phyloP scores from a whole-genome alignment of 2,888 invertebrate species.

The Onthophagus sagittarius region DNA sequence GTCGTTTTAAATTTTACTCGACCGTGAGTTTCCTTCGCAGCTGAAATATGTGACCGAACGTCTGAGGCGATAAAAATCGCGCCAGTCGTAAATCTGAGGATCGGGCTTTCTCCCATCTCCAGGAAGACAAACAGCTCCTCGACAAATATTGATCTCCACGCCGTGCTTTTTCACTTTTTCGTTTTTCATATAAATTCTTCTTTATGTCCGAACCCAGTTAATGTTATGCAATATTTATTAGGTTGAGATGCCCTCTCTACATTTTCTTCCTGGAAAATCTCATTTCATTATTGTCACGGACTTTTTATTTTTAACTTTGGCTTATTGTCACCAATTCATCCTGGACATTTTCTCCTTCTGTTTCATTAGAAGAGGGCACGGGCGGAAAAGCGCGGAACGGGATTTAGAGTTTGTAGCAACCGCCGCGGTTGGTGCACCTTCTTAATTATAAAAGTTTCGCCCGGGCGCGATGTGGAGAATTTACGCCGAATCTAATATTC shows the following conservation, averaged over 20 bases:
- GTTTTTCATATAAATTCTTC: background rate
- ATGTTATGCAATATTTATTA: background rate
- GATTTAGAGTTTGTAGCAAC: background rate
- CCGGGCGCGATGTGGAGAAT: constrained; percentile 8
- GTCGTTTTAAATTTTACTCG: constrained; percentile 10
- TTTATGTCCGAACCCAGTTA: background rate
- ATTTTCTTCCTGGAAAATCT: too few species aligned
- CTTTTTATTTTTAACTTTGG: background rate
- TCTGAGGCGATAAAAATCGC: constrained; percentile 14
- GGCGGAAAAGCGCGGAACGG: background rate
- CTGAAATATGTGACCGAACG: constrained; percentile 7
- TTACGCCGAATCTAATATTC: constrained; percentile 12
- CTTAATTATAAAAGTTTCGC: constrained; percentile 13
- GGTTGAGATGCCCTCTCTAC: background rate
- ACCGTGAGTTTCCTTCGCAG: constrained; percentile 3
- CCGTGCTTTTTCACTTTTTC: background rate
- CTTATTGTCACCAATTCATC: background rate
- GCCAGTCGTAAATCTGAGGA: constrained; percentile 12
- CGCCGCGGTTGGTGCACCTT: constrained; percentile 4
- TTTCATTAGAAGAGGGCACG: background rate
- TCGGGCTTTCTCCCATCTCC: background rate
- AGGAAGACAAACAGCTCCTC: constrained; percentile 7
- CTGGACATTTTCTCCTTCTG: background rate
- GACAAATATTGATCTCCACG: constrained; percentile 13
- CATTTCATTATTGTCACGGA: background rate